Base-by-base conservation (phyloP, 2,797 vertebrate genomes). In the Silurus lanzhouensis region DNA sequence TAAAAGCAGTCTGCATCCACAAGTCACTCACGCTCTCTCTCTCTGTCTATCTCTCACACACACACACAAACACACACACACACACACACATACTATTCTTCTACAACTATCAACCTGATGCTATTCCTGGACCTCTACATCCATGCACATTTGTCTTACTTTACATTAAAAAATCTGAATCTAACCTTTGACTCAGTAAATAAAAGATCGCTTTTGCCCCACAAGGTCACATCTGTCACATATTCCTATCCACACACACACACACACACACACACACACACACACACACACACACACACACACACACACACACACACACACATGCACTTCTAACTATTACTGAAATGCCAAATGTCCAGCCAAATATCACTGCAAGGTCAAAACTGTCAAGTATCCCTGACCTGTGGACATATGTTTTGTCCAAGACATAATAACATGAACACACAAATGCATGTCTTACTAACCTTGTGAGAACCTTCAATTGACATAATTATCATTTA, bases 1-100 rank as follows among this genome's bases (percentile, higher is more conserved):
- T 58, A 83, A 88, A 88, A 70, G 72, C 63, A 25, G 79, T 80
- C 81, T 66, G 80, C 71, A 86, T 82, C 44, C 86, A 84, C 85
- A 79, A 87, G 81, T 83, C 66, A 38, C 58, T 83, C 63, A 48
- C 7, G 25, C 64, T 8, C 38, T 22, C 60, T 6, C 61, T n/a
- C 25, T 15, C 14, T 67, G 3, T 14, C 66, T 52, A 8, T 52
- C 48, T 52, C 10, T 52, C 15, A 68, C 27, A 48, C 60, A 67
- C 66, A 58, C 17, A 80, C 10, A 52, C 15, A 67, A 9, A 68
- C 27, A 48, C 60, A 67, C 66, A 58, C 17, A 80, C 5, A 68
- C 27, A 48, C 44, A 72, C 38, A 71, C 44, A 17, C 55, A 38
- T 27, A 60, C 7, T 61, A 61, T 61, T 61, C 60, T 15, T 61